These are phyloP conservation scores for Peromyscus maniculatus DNA, from an alignment of 2,113 vertebrate genomes.

Conservation along the genomic window DNA sequence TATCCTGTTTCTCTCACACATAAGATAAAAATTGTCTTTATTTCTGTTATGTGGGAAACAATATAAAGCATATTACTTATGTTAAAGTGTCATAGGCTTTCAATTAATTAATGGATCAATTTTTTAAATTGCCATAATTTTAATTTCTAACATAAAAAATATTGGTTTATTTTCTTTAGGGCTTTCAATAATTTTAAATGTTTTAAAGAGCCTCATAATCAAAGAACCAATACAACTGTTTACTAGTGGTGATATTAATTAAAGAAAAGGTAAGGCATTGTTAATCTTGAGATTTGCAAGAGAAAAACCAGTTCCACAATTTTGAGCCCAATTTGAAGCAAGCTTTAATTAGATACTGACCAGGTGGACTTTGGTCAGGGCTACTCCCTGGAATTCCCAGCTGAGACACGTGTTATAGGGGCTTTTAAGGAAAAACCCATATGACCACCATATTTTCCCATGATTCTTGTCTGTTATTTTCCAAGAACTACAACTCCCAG, in stretches of 20 bases:
- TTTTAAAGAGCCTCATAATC: background rate
- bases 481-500: too few relatives aligned
- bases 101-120: background rate
- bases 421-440: too few relatives aligned
- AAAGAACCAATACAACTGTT: background rate
- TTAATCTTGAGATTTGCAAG: too few relatives aligned
- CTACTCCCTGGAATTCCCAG: too few relatives aligned
- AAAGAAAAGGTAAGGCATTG: background rate
- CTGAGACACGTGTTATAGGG: too few relatives aligned
- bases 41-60: background rate
- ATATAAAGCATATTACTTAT: background rate
- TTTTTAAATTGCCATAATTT: constrained; percentile 14
- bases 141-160: constrained; percentile 31
- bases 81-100: background rate
- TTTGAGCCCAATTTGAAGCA: too few relatives aligned
- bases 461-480: too few relatives aligned
- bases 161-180: background rate
- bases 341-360: too few relatives aligned
- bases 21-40: background rate
- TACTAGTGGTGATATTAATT: background rate
- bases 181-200: constrained; percentile 1
- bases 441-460: too few relatives aligned
- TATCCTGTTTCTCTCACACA: background rate
- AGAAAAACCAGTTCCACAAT: too few relatives aligned
- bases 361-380: too few relatives aligned